Evolutionary conservation across 2,113 vertebrate genomes (phyloP).

Genomic region (Eulacestoma nigropectus): DNA sequence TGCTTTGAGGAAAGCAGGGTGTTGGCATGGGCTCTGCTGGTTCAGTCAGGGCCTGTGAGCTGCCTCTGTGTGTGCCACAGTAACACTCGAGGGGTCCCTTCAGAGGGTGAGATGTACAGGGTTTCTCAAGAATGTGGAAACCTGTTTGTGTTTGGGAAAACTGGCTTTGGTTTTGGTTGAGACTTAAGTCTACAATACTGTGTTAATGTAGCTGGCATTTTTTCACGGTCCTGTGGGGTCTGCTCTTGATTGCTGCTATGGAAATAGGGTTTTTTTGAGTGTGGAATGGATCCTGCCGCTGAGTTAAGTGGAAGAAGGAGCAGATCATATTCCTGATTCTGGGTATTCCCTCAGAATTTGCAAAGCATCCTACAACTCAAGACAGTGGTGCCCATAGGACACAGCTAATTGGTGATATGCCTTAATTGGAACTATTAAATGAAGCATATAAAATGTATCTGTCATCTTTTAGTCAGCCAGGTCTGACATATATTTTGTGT

Average conservation of each 20-base stretch:
- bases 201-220: background rate
- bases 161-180: background rate
- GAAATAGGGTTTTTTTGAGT: background rate
- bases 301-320: background rate
- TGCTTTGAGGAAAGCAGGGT: background rate
- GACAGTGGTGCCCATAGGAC: background rate
- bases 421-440: background rate
- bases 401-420: background rate
- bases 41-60: background rate
- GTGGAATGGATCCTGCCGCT: background rate
- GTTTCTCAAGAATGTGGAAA: background rate
- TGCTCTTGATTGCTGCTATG: background rate
- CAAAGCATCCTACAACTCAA: background rate
- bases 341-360: background rate
- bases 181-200: background rate
- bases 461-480: background rate
- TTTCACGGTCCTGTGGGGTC: background rate
- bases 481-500: background rate
- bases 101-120: accelerated
- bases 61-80: background rate
- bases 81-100: background rate
- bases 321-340: background rate
- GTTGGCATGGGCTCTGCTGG: background rate
- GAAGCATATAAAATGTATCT: background rate
- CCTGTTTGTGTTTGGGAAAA: background rate